A percentile compares a stretch with the other conserved stretches of the same genome.
These are phyloP conservation scores for Rana temporaria DNA, from an alignment of 2,113 vertebrate species.

Conservation along the genomic window DNA sequence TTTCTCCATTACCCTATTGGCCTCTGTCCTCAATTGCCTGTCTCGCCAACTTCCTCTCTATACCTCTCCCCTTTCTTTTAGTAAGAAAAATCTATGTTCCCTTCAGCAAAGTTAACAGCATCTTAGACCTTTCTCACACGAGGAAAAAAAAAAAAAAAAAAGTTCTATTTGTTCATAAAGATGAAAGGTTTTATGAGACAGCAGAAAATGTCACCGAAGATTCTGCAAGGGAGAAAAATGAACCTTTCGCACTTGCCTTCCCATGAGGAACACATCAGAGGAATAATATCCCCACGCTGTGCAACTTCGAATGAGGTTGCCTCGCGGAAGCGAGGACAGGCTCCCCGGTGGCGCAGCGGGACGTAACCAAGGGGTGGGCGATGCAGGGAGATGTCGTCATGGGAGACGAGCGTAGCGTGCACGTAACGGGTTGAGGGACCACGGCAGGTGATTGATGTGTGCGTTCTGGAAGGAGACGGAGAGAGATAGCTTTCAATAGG, in stretches of 20 bases:
- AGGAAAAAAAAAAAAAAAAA: not conserved
- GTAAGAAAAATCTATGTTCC: constrained; percentile 8
- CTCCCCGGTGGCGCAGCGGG: constrained; percentile 6
- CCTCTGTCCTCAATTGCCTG: not conserved
- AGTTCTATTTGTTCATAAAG: constrained; percentile 44
- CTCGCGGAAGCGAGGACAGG: not conserved
- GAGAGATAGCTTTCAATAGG: not conserved
- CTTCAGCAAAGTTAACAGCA: constrained; percentile 23
- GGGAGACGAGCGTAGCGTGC: not conserved
- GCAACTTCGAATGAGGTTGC: constrained; percentile 40
- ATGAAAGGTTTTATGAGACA: constrained; percentile 37
- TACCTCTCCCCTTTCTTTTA: not conserved
- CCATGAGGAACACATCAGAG: constrained; percentile 44
- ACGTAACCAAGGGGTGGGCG: not conserved
- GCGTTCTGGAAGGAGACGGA: not conserved
- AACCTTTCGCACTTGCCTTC: constrained; percentile 34
- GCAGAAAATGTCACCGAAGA: constrained; percentile 44
- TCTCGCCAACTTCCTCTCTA: not conserved
- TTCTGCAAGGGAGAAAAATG: constrained; percentile 30
- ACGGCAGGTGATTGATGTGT: constrained; percentile 9
- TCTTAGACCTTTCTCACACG: constrained; percentile 21
- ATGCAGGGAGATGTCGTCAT: not conserved
- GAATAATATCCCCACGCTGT: constrained; percentile 20
- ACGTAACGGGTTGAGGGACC: constrained; percentile 13
- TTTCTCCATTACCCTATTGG: not conserved